Evolutionary conservation across 2,888 invertebrate genomes (phyloP), one percentile per base, ranked within the genome.

Genomic region (Teleogryllus oceanicus): DNA sequence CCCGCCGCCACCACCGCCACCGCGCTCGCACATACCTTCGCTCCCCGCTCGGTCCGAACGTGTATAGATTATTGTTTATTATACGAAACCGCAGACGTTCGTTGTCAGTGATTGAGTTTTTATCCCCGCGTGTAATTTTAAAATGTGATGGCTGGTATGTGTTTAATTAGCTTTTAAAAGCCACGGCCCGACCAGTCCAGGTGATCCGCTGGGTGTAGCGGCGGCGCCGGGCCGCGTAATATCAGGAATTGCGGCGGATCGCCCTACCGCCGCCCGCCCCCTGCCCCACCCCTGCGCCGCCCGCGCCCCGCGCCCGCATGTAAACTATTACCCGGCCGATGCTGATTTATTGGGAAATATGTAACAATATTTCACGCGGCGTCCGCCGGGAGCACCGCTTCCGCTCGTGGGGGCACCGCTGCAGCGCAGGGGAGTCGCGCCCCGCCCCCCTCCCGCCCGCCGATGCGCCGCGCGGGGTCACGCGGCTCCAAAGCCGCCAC

Each of bases 11-110:
- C 62, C 62, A 12, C 13, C n/a, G 62, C 62, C 62, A 62, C 62
- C 62, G 62, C 62, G 62, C n/a, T n/a, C 62, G 62, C n/a, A 10
- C 62, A 62, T 62, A 62, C 62, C 62, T 62, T 62, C 1, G 37
- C 37, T 37, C 11, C 62, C 62, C 62, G 62, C 62, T 13, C 62
- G 37, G 37, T 37, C 37, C 37, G 37, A 62, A 62, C 13, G 62
- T n/a, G 62, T 62, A 62, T 62, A 62, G 62, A 62, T 62, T 62
- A 62, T 62, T 62, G 62, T 62, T 62, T 62, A 62, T 62, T 62
- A 62, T 62, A 62, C 62, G n/a, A 62, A 62, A 62, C 62, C 62
- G 62, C 62, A 62, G 62, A 62, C 62, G 62, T 62, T 62, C 62
- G 62, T n/a, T 62, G 62, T 62, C 62, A n/a, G 62, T 62, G 62